Evolutionary conservation across 1,140 invertebrate species (phyloP).

Genomic region (Halesus radiatus): DNA sequence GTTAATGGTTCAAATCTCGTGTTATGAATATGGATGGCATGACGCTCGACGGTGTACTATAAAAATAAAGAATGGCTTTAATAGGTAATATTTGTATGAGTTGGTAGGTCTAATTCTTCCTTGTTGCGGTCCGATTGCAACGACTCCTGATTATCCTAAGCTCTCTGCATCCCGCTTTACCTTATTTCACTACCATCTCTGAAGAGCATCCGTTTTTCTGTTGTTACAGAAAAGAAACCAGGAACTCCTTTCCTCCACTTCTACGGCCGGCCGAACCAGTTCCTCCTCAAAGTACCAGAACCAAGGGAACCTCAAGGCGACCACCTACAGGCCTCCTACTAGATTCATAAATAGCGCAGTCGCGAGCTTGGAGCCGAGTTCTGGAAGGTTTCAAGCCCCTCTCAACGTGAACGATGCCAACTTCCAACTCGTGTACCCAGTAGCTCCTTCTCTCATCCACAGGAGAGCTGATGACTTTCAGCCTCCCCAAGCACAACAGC

Average conservation of each 20-base stretch:
- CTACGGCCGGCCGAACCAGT: conserved; percentile 51
- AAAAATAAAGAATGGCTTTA: no score
- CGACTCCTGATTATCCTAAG: not conserved
- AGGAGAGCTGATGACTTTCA: conserved; percentile 62
- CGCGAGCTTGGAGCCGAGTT: conserved; percentile 55
- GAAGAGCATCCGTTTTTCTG: conserved; percentile 60
- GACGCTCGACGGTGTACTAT: no score
- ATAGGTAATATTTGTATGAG: not conserved
- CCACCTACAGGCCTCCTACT: conserved; percentile 65
- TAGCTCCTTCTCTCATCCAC: conserved; percentile 53
- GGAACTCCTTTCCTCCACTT: conserved; percentile 61
- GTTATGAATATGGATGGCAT: no score
- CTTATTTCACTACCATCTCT: conserved; percentile 47
- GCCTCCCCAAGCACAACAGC: conserved; percentile 60
- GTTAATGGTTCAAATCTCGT: no score
- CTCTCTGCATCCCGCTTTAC: conserved; percentile 13
- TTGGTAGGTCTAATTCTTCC: not conserved
- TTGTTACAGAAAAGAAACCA: conserved; percentile 71
- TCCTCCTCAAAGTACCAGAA: conserved; percentile 54
- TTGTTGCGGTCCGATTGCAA: not conserved
- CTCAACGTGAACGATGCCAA: conserved; percentile 60
- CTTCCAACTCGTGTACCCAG: conserved; percentile 57
- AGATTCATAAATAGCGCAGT: conserved; percentile 60
- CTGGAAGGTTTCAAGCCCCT: conserved; percentile 51
- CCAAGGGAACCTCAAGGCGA: conserved; percentile 58